These are phyloP conservation scores for Leguminivora glycinivorella DNA, from an alignment of 1,140 invertebrate species.

Conservation along the genomic window DNA sequence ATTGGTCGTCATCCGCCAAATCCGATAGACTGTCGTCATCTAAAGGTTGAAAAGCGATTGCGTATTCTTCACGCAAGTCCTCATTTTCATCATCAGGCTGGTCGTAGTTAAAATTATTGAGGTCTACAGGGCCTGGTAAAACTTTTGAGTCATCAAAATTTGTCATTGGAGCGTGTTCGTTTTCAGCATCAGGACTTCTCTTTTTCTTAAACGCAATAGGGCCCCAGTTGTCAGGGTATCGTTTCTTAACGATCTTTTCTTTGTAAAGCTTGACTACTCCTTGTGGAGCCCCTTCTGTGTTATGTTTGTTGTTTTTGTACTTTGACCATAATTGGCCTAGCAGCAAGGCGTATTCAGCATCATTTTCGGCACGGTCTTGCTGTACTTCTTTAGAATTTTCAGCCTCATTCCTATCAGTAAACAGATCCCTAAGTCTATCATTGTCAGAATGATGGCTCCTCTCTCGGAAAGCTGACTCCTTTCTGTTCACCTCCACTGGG, in stretches of 20 bases:
- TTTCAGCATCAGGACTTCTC: conserved; percentile 65
- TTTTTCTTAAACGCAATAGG: conserved; percentile 77
- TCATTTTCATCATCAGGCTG: conserved; percentile 63
- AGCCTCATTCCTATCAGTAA: conserved; percentile 77
- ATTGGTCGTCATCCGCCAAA: conserved; percentile 67
- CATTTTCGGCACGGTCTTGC: conserved; percentile 70
- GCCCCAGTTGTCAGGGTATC: conserved; percentile 71
- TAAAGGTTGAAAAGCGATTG: conserved; percentile 78
- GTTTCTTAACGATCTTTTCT: conserved; percentile 73
- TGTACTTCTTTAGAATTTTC: conserved; percentile 68
- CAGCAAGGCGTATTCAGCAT: conserved; percentile 79
- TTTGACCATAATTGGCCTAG: conserved; percentile 81
- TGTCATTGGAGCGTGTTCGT: conserved; percentile 45
- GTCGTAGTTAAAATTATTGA: conserved; percentile 67
- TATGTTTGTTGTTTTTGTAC: conserved; percentile 78
- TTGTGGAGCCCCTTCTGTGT: conserved; percentile 55
- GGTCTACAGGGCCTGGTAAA: conserved; percentile 58
- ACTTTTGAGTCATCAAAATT: conserved; percentile 65
- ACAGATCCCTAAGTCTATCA: conserved; percentile 79
- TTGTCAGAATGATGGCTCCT: conserved; percentile 76
- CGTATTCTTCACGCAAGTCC: conserved; percentile 78
- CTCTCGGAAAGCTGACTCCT: conserved; percentile 79
- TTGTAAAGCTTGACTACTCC: conserved; percentile 71
- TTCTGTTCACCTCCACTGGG: conserved; percentile 39
- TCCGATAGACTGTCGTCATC: conserved; percentile 75